Percentiles rank a stretch among this genome's conserved stretches.
Evolutionary conservation across 2,888 invertebrate species (phyloP).

Genomic region (Nephrotoma guestfalica): DNA sequence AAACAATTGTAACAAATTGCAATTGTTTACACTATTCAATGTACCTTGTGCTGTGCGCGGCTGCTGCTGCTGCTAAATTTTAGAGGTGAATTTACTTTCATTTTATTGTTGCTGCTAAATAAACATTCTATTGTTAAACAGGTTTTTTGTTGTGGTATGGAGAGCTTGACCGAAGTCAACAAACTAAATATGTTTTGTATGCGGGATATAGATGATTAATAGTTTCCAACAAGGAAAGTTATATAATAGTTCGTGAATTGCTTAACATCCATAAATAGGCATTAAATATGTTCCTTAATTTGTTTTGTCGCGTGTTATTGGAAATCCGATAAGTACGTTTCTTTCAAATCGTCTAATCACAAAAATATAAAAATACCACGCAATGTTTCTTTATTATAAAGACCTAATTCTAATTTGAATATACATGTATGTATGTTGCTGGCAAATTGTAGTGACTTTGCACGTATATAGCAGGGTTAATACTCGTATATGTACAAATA

Average conservation of each 20-base stretch:
- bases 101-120: not conserved
- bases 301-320: not conserved
- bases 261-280: not conserved
- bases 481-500: not conserved
- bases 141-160: not conserved
- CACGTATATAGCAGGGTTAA: not conserved
- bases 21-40: not conserved
- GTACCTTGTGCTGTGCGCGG: not conserved
- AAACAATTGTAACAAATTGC: not conserved
- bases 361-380: not conserved
- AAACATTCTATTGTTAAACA: not conserved
- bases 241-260: not conserved
- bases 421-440: not conserved
- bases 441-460: not conserved
- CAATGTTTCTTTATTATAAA: not conserved
- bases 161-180: not conserved
- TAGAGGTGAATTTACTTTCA: not conserved
- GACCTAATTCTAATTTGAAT: not conserved
- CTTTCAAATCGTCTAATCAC: not conserved
- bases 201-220: not conserved
- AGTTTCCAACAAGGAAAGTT: not conserved
- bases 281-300: not conserved
- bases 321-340: not conserved
- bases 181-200: not conserved
- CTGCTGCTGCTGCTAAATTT: no score